A percentile compares a stretch with the other conserved stretches of the same genome.
Conservation (phyloP, 2,113 vertebrate species). For the Jaculus jaculus region DNA sequence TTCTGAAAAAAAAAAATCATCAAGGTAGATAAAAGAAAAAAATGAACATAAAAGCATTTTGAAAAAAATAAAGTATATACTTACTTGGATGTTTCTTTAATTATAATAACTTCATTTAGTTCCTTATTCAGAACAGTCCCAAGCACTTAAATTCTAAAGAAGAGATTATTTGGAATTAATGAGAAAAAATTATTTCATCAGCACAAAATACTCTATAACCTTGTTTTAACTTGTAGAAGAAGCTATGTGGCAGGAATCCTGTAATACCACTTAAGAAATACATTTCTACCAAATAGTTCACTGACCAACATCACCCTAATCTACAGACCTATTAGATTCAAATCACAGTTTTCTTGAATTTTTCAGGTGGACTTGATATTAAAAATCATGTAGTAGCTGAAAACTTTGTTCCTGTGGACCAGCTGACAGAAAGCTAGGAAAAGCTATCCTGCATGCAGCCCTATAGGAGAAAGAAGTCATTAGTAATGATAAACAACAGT, state of each 20-base stretch:
- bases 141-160: neutral
- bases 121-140: conserved; percentile 1
- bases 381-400: neutral
- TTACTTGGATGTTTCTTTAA: neutral
- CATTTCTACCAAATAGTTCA: neutral
- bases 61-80: neutral
- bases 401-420: no score
- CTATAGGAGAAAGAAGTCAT: no score
- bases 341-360: neutral
- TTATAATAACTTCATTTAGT: neutral
- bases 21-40: conserved; percentile 24
- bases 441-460: no score
- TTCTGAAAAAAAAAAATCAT: neutral
- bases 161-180: neutral
- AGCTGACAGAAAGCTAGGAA: no score
- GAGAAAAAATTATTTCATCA: neutral
- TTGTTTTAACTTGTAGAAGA: conserved; percentile 1
- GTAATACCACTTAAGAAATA: neutral
- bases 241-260: neutral
- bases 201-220: neutral
- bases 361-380: neutral
- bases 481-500: no score
- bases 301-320: neutral
- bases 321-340: neutral
- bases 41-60: neutral